phyloP scores from a whole-genome alignment of 2,113 vertebrate genomes.

The Alethe diademata region DNA sequence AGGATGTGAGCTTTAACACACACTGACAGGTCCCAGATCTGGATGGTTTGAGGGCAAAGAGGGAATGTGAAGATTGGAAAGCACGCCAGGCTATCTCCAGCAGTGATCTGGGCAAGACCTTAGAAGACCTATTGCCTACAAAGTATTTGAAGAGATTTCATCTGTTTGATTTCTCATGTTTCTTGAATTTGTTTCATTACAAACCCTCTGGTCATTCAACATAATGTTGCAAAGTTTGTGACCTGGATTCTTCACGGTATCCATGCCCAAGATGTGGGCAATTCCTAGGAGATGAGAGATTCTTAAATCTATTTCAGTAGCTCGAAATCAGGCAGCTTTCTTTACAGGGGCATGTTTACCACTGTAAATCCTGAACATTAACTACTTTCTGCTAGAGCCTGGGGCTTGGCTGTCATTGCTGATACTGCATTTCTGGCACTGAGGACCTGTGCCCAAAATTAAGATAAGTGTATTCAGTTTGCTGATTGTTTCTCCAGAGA shows the following conservation, averaged over 20 bases:
- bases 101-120: slow-evolving; percentile 25
- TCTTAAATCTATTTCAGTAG: neutral
- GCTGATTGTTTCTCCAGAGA: neutral
- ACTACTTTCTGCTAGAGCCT: neutral
- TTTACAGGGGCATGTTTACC: neutral
- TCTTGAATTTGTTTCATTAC: neutral
- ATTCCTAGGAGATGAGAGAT: neutral
- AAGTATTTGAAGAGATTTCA: neutral
- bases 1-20: neutral
- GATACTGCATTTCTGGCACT: neutral
- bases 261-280: neutral
- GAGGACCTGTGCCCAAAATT: neutral
- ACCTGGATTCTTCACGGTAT: neutral
- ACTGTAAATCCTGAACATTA: neutral
- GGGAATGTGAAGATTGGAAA: slow-evolving; percentile 8
- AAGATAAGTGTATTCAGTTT: neutral
- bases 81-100: neutral
- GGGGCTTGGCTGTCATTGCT: neutral
- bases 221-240: neutral
- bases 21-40: neutral
- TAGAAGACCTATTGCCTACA: neutral
- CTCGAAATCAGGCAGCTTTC: neutral
- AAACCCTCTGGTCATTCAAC: neutral
- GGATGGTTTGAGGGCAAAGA: slow-evolving; percentile 38
- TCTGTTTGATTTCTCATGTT: neutral